Percentiles rank a stretch among this genome's conserved stretches.
Evolutionary conservation across 2,888 invertebrate species (phyloP).

Genomic region (Axea sp.): DNA sequence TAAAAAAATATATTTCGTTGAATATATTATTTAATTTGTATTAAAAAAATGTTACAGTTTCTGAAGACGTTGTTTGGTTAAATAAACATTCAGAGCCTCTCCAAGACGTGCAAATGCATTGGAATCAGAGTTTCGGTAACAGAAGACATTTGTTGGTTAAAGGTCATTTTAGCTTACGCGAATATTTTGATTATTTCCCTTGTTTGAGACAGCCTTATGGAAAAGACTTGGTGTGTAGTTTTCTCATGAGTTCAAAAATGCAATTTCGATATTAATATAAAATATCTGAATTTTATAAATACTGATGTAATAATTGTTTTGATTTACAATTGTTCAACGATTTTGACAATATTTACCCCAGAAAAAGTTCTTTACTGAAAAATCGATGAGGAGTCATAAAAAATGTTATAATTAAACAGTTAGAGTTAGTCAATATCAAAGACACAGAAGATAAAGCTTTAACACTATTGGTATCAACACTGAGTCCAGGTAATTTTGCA

Average conservation of each 20-base stretch:
- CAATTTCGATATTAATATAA: too few species aligned
- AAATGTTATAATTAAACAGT: constrained; percentile 32
- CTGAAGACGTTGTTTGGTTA: constrained; percentile 25
- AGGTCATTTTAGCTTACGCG: constrained; percentile 12
- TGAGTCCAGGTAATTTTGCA: constrained; percentile 13
- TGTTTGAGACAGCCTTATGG: constrained; percentile 19
- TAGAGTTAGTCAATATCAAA: constrained; percentile 37
- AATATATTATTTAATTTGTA: too few species aligned
- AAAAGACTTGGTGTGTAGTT: constrained; percentile 32
- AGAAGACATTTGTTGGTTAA: constrained; percentile 26
- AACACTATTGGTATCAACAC: constrained; percentile 15
- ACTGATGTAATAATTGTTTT: too few species aligned
- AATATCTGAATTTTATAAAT: too few species aligned
- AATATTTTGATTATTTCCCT: constrained; percentile 41
- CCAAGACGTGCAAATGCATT: constrained; percentile 10
- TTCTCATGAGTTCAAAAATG: too few species aligned
- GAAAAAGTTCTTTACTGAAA: constrained; percentile 20
- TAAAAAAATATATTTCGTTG: too few species aligned
- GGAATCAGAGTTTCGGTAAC: constrained; percentile 24
- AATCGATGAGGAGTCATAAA: constrained; percentile 28
- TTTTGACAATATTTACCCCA: constrained; percentile 37
- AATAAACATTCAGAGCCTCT: constrained; percentile 4
- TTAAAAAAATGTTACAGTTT: too few species aligned
- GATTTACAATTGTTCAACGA: constrained; percentile 35
- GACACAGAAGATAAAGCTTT: constrained; percentile 28